Evolutionary conservation across 2,888 invertebrate species (phyloP).

Genomic region (Macrostomum cliftonense): DNA sequence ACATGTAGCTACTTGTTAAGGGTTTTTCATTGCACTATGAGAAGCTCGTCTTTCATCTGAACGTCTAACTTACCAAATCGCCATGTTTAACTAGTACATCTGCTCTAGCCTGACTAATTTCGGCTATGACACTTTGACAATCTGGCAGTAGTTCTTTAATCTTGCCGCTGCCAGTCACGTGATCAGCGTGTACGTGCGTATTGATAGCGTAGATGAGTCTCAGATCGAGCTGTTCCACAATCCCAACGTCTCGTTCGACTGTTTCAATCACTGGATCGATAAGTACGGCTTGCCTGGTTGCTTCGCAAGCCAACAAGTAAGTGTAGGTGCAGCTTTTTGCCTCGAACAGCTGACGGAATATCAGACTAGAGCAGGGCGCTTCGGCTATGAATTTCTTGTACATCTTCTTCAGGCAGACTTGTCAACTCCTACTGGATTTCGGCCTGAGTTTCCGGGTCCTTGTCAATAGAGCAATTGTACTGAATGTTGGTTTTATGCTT

Average conservation of each 20-base stretch:
- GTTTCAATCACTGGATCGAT: slow-evolving; percentile 85
- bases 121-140: slow-evolving; percentile 62
- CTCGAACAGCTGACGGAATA: slow-evolving; percentile 59
- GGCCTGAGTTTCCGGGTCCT: too few species aligned
- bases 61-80: slow-evolving; percentile 38
- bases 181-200: slow-evolving; percentile 97
- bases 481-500: too few species aligned
- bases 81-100: slow-evolving; percentile 57
- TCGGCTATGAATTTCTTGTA: too few species aligned
- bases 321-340: slow-evolving; percentile 76
- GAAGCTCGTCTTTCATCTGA: too few species aligned
- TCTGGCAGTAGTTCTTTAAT: slow-evolving; percentile 56
- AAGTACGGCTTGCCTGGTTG: slow-evolving; percentile 58
- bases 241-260: slow-evolving; percentile 34
- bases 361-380: too few species aligned
- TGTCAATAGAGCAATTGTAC: too few species aligned
- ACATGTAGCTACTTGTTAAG: too few species aligned
- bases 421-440: too few species aligned
- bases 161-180: slow-evolving; percentile 77
- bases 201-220: slow-evolving; percentile 52
- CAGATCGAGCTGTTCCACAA: slow-evolving; percentile 35
- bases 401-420: too few species aligned
- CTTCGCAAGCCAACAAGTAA: slow-evolving; percentile 66
- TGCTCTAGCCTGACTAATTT: slow-evolving; percentile 59
- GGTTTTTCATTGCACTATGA: too few species aligned